Conservation (phyloP, 2,888 invertebrate species). For the Temnothorax rugatulus region DNA sequence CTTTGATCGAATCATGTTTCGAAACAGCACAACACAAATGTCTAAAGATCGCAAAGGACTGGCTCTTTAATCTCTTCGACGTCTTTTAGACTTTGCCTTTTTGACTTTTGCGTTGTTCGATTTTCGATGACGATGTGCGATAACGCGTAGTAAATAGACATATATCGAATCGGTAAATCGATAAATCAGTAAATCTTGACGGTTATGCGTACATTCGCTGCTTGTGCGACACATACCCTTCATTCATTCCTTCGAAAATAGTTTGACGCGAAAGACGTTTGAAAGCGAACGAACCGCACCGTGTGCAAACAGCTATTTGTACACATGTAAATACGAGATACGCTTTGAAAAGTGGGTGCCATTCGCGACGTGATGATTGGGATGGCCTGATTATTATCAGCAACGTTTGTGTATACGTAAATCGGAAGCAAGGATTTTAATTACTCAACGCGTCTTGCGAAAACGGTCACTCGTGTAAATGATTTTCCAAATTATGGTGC, state of each 20-base stretch:
- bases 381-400: slow-evolving; percentile 16
- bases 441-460: neutral
- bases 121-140: neutral
- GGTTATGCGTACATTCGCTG: neutral
- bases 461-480: neutral
- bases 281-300: slow-evolving; percentile 31
- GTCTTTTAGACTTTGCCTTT: neutral
- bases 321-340: slow-evolving; percentile 17
- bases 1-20: neutral
- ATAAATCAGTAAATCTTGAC: slow-evolving; percentile 14
- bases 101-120: neutral
- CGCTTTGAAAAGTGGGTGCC: slow-evolving; percentile 30
- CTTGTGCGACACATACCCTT: neutral
- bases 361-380: neutral
- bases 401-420: neutral
- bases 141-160: neutral
- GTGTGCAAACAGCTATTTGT: slow-evolving; percentile 5
- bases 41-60: neutral
- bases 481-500: neutral
- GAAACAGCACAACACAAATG: neutral
- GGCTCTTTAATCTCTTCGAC: neutral
- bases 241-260: slow-evolving; percentile 20
- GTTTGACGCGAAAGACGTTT: slow-evolving; percentile 9
- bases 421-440: slow-evolving; percentile 21
- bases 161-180: slow-evolving; percentile 16